phyloP scores from a whole-genome alignment of 2,113 vertebrate species.

The Sinosuthora webbiana region DNA sequence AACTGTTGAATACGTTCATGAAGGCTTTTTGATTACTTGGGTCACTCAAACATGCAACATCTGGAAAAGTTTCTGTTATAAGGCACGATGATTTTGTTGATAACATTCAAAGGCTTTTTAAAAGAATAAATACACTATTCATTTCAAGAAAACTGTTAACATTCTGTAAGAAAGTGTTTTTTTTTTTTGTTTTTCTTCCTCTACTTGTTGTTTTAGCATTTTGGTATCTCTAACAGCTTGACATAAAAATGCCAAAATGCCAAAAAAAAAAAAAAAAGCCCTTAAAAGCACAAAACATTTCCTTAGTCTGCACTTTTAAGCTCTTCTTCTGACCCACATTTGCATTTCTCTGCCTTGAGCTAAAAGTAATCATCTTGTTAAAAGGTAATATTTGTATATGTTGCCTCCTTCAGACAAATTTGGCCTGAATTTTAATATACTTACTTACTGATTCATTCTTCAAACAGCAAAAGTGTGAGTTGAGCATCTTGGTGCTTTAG shows the following conservation, averaged over 20 bases:
- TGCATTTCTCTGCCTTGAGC: neutral
- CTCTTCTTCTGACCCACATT: neutral
- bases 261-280: neutral
- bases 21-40: fast-evolving
- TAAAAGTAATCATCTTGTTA: neutral
- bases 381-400: neutral
- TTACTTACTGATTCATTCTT: neutral
- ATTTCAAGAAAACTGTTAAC: neutral
- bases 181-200: neutral
- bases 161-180: neutral
- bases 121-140: neutral
- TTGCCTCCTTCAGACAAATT: neutral
- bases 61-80: neutral
- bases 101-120: neutral
- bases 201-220: neutral
- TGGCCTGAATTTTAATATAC: neutral
- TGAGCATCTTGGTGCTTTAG: neutral
- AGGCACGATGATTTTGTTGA: neutral
- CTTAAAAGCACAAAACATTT: neutral
- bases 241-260: neutral
- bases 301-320: neutral
- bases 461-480: neutral
- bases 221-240: neutral
- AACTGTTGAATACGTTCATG: neutral
- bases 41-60: neutral